phyloP scores from a whole-genome alignment of 2,888 invertebrate genomes.

The Ichneumoninae sp. region DNA sequence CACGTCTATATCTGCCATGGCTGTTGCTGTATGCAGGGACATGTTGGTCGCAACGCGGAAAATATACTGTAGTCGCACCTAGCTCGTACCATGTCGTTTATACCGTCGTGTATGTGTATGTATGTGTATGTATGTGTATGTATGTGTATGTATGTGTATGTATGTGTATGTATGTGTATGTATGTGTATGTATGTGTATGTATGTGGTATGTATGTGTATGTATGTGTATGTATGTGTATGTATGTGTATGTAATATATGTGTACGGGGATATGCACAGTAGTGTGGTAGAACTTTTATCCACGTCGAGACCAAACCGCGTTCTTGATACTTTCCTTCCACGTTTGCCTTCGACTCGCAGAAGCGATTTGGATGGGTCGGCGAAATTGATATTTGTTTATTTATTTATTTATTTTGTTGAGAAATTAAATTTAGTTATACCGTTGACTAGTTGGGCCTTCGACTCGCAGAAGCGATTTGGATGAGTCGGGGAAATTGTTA shows the following conservation, averaged over 20 bases:
- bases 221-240: neutral
- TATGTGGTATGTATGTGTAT: neutral
- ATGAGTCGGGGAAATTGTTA: neutral
- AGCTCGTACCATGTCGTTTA: neutral
- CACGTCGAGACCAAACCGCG: slow-evolving; percentile 48
- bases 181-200: neutral
- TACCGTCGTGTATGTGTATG: neutral
- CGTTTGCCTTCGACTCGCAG: slow-evolving; percentile 17
- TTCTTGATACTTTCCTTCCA: slow-evolving; percentile 67
- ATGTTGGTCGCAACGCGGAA: slow-evolving; percentile 24
- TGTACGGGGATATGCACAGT: too few relatives aligned
- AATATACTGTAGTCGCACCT: slow-evolving; percentile 18
- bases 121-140: neutral
- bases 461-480: neutral
- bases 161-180: neutral
- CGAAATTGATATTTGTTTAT: too few relatives aligned
- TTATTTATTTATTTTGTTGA: too few relatives aligned
- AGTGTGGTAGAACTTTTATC: slow-evolving; percentile 3
- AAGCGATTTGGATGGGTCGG: too few relatives aligned
- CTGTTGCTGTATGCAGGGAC: slow-evolving; percentile 10
- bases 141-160: neutral
- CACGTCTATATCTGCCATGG: slow-evolving; percentile 54
- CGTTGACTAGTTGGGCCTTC: too few relatives aligned
- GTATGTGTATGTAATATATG: neutral
- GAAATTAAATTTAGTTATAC: too few relatives aligned